A percentile compares a stretch with the other conserved stretches of the same genome.
These are phyloP conservation scores for Dryadula phaetusa DNA, from an alignment of 2,888 invertebrate genomes.

Conservation along the genomic window DNA sequence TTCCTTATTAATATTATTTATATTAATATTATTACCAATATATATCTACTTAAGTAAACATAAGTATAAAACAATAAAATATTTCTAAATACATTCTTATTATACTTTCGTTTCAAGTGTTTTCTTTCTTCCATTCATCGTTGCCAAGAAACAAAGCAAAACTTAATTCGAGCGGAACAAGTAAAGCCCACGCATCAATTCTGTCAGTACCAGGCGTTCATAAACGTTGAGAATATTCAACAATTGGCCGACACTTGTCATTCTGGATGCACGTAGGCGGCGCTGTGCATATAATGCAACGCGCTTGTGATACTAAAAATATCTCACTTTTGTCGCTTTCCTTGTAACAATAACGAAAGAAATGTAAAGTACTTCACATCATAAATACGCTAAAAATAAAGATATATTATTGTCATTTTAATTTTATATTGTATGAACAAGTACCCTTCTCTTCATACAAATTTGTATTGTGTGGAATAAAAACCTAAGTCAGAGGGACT, in stretches of 20 bases:
- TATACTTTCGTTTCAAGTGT: not conserved
- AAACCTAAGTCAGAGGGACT: too few relatives aligned
- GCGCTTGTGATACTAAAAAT: conserved; percentile 24
- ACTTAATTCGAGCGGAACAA: conserved; percentile 9
- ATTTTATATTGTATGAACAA: not conserved
- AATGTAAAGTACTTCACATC: not conserved
- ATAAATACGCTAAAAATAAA: not conserved
- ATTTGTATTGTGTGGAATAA: too few relatives aligned
- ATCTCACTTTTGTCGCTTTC: conserved; percentile 15
- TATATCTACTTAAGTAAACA: too few relatives aligned
- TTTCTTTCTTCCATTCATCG: not conserved
- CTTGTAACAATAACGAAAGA: not conserved
- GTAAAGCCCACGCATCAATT: conserved; percentile 33
- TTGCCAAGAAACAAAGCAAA: conserved; percentile 12
- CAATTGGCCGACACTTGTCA: conserved; percentile 33
- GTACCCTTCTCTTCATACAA: too few relatives aligned
- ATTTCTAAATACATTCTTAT: too few relatives aligned
- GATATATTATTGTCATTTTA: not conserved
- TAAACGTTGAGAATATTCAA: conserved; percentile 31
- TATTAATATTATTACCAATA: too few relatives aligned
- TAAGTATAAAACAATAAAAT: too few relatives aligned
- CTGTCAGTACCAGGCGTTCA: conserved; percentile 38
- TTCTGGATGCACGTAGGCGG: conserved; percentile 21
- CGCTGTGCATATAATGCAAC: conserved; percentile 23
- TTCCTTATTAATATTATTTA: too few relatives aligned